phyloP scores from a whole-genome alignment of 2,113 vertebrate species.

The Numida meleagris region DNA sequence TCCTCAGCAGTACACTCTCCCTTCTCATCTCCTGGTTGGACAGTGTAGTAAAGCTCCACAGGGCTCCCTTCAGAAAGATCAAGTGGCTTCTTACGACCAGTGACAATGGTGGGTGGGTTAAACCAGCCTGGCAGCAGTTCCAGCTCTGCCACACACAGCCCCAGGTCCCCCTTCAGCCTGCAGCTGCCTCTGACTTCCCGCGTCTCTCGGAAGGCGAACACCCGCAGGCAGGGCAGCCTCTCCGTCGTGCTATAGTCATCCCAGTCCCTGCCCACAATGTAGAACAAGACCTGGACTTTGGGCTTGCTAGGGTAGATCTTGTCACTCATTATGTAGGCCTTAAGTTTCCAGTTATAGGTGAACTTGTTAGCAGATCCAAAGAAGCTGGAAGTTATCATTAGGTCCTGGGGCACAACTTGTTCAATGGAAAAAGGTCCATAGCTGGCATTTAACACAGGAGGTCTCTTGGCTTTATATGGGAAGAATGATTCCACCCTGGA shows the following conservation, averaged over 20 bases:
- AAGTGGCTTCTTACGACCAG: constrained; percentile 78
- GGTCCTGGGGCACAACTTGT: constrained; percentile 84
- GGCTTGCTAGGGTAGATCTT: constrained; percentile 85
- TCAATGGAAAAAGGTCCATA: constrained; percentile 89
- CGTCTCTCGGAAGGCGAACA: constrained; percentile 93
- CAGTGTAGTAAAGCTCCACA: constrained; percentile 91
- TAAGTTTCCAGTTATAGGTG: constrained; percentile 89
- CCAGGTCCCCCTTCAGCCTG: constrained; percentile 83
- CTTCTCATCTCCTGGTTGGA: constrained; percentile 76
- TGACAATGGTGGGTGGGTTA: constrained; percentile 75
- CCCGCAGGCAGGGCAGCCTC: constrained; percentile 88
- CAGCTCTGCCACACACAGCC: constrained; percentile 89
- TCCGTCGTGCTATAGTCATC: constrained; percentile 81
- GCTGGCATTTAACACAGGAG: constrained; percentile 85
- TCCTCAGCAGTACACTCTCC: constrained; percentile 85
- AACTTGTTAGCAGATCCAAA: constrained; percentile 81
- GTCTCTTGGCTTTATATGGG: constrained; percentile 83
- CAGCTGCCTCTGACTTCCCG: constrained; percentile 89
- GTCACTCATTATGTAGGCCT: constrained; percentile 85
- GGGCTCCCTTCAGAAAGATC: constrained; percentile 82
- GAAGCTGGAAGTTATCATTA: constrained; percentile 74
- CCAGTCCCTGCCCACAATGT: constrained; percentile 91
- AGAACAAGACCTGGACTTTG: constrained; percentile 90
- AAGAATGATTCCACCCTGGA: constrained; percentile 89
- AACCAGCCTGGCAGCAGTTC: constrained; percentile 90